Base-by-base conservation (phyloP, 2,113 vertebrate genomes). In the Menura novaehollandiae region DNA sequence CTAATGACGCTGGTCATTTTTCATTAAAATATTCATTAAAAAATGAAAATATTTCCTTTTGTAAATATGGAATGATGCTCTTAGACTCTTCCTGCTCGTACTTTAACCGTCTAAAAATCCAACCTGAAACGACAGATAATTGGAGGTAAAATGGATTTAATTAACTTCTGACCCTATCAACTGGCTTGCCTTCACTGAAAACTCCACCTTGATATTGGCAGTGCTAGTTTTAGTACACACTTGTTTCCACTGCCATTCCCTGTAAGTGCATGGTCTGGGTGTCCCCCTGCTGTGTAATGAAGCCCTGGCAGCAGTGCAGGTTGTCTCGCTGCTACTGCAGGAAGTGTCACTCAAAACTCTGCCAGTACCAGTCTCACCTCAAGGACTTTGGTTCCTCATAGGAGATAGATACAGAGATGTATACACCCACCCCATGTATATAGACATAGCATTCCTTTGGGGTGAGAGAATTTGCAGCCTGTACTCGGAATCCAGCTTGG, bases 191-290 rank as follows among this genome's bases (percentile, higher is more conserved):
- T 64, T 85, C 53, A 73, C 51, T 35, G 47, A 64, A 64, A 18
- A 37, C 24, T 35, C 56, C 21, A 11, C 44, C 13, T 53, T 22
- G 9, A 4, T 51, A 19, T 8, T 28, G 44, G 28, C 63, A 47
- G 51, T 27, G 21, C 41, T 47, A 2, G 13, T 21, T 80, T 35
- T 13, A 26, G 11, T 10, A 2, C 7, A 5, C 4, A 0, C 14
- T 53, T 39, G 43, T n/a, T 74, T 33, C 41, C 5, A 0, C 22
- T 59, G 30, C 41, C 43, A 0, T 21, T 66, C 16, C 2, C 0
- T 52, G 35, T 39, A 3, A 4, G 10, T 49, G 37, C 46, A 4
- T 0, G 0, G 3, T 3, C 11, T 3, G 6, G 13, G 28, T 23
- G 35, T 33, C 5, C 21, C 15, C 10, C 21, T 4, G 0, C 30